Base-by-base conservation (phyloP, 2,797 vertebrate genomes). In the Ambastaia sidthimunki region DNA sequence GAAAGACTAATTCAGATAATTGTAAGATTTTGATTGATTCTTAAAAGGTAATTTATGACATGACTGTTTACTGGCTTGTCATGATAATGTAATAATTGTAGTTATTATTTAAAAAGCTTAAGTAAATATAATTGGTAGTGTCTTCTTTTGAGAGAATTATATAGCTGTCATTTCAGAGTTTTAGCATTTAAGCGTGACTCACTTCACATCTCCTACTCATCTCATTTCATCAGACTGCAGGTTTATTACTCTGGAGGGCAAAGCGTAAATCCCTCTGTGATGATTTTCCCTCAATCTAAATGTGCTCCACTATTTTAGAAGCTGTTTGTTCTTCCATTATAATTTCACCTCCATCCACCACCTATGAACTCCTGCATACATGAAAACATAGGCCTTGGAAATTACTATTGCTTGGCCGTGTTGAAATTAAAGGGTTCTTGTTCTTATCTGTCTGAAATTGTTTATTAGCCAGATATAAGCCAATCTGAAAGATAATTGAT, bases 131-230 rank as follows among this genome's bases (percentile, higher is more conserved):
- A 15, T 25, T 28, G 3, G 13, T 54, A 25, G 16, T 55, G 50
- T 62, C 5, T 71, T 55, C 13, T 50, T 52, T 72, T 59, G 16
- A 71, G 67, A 50, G 59, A 73, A 63, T 74, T 37, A 73, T 7
- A 9, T 54, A 63, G 68, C 54, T 81, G 75, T 79, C 82, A 85
- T 83, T 80, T 81, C 79, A 83, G 72, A 83, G 65, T 74, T 75
- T 77, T 1, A 41, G 21, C 54, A 65, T 60, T 83, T 44, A 67
- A 71, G 48, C 65, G 76, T n/a, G 62, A 66, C 52, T 71, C 67
- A 67, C 60, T 76, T 41, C 34, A 23, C 77, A 70, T 80, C 63
- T 41, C 69, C 63, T 63, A 15, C 82, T 83, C 70, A 82, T 80
- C 25, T 67, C 84, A 82, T 84, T 79, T 69, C 82, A 82, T 77